Base-by-base conservation (phyloP, 2,888 invertebrate genomes). In the Leptodirus hochenwartii region DNA sequence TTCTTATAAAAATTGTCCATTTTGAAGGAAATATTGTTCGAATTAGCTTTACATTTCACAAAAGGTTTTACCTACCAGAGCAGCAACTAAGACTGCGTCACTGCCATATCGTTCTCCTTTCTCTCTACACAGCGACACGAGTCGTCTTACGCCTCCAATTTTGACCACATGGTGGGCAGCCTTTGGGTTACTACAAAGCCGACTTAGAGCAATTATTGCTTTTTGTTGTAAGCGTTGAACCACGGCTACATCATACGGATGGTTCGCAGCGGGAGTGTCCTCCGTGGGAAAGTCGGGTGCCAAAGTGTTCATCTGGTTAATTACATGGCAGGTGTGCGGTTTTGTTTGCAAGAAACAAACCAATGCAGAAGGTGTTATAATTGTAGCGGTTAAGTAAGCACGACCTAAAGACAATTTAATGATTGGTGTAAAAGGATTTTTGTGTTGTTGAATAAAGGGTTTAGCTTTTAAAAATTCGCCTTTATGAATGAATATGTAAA, bases 121-220 rank as follows among this genome's bases (percentile, higher is more conserved):
- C 44, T 69, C 42, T 53, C 75, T 65, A 53, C 80, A 81, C 40
- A 82, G 53, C 33, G 65, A 62, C 39, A 74, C 72, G 46, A 74
- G 59, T 50, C 64, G 64, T 12, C 62, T 59, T 43, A 72, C 61
- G 9, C 76, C 77, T 26, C 76, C 74, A 5, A 72, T 54, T 35
- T 73, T 67, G 5, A 76, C 71, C 11, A 80, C 69, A 49, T 76
- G 73, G 30, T 61, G 54, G 0, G 78, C 70, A 8, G 76, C 70
- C 38, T 69, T 69, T 1, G 65, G 62, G 36, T 77, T 67, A 12
- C 70, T 66, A 38, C 74, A 70, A 34, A 81, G 54, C 45, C 80
- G 69, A 2, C 82, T 76, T 23, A 88, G 61, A 4, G 85, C 84
- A 34, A 84, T 81, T 2, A 81, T 76, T 2, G 82, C 70, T 44